These are phyloP conservation scores for Hydrotaea diabolus DNA, from an alignment of 2,888 invertebrate genomes.

Conservation along the genomic window DNA sequence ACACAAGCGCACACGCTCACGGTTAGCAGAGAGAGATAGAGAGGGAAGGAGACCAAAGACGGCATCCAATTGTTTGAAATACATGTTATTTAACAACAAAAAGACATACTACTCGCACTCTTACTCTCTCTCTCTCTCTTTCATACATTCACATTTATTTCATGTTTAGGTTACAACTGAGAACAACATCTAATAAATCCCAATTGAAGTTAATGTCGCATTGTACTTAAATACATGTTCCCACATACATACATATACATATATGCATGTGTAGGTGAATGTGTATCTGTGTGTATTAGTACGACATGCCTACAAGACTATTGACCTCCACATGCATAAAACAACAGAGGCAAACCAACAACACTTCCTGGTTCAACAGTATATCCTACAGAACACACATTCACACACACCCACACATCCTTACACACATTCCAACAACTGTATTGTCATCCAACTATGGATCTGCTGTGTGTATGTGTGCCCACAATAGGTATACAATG, in stretches of 20 bases:
- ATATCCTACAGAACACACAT: conserved; percentile 18
- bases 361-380: conserved; percentile 45
- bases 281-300: conserved; percentile 1
- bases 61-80: conserved; percentile 7
- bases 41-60: not conserved
- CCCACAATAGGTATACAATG: conserved; percentile 29
- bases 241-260: not conserved
- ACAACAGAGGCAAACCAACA: conserved; percentile 50
- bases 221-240: conserved; percentile 32
- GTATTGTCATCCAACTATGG: conserved; percentile 11
- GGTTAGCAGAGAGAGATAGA: too few species aligned
- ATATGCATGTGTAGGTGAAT: not conserved
- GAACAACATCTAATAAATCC: conserved; percentile 53
- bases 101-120: conserved; percentile 1
- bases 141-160: conserved; percentile 28
- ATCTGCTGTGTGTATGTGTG: conserved; percentile 40
- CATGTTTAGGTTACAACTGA: conserved; percentile 7
- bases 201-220: conserved; percentile 39
- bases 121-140: too few species aligned
- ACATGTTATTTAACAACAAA: conserved; percentile 39
- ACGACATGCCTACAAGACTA: conserved; percentile 60
- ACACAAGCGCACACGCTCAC: conserved; percentile 9
- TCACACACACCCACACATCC: conserved; percentile 18
- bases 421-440: conserved; percentile 16
- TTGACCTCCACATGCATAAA: conserved; percentile 63